These are phyloP conservation scores for Germaria angustata DNA, from an alignment of 2,888 invertebrate genomes.

Conservation along the genomic window DNA sequence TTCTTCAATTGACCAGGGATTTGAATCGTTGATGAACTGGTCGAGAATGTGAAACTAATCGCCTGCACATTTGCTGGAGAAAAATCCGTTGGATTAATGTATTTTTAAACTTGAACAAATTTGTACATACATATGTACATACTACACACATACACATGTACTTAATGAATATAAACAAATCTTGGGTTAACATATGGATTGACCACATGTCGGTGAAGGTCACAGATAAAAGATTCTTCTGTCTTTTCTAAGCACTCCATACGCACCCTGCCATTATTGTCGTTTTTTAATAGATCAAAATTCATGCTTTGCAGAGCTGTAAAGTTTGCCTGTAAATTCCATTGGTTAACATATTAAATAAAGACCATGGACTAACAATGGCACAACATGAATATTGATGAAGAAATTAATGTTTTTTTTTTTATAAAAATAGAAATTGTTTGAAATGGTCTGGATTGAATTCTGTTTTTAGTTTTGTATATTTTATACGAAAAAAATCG, in stretches of 20 bases:
- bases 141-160: not conserved
- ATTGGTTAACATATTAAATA: too few species aligned
- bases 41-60: slow-evolving; percentile 84
- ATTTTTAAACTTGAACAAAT: not conserved
- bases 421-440: too few species aligned
- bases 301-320: slow-evolving; percentile 85
- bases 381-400: too few species aligned
- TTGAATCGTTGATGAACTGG: slow-evolving; percentile 89
- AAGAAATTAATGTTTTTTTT: too few species aligned
- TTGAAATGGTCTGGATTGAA: too few species aligned
- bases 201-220: slow-evolving; percentile 88
- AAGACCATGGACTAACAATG: too few species aligned
- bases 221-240: slow-evolving; percentile 85
- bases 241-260: slow-evolving; percentile 83
- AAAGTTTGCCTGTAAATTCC: too few species aligned
- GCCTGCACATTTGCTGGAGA: slow-evolving; percentile 85
- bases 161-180: too few species aligned
- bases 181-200: slow-evolving; percentile 85
- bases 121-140: too few species aligned
- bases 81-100: not conserved
- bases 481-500: too few species aligned
- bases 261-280: slow-evolving; percentile 82
- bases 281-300: slow-evolving; percentile 88
- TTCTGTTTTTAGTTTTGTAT: too few species aligned
- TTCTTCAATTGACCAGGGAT: slow-evolving; percentile 85